Base-by-base conservation (phyloP, 2,113 vertebrate species). In the Ochotona princeps region DNA sequence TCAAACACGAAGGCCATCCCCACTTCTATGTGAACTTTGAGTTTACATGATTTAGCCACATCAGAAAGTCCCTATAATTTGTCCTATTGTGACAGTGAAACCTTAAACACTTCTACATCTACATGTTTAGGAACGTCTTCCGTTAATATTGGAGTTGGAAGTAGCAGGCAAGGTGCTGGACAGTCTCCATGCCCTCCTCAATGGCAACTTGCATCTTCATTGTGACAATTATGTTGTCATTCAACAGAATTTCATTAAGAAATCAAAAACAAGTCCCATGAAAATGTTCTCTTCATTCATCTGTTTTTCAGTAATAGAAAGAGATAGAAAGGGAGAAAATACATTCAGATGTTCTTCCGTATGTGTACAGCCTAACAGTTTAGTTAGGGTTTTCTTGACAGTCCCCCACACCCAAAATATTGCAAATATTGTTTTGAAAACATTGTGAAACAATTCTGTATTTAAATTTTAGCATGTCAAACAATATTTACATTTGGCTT, bases 401-500 rank as follows among this genome's bases (percentile, higher is more conserved):
- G 86, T 86, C 83, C 82, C 25, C 63, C 92, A 91, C 87, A 81
- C 82, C 25, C 63, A 94, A 91, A 90, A 79, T 47, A 12, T 28
- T 67, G 14, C 38, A 83, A 67, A 32, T 20, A 76, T 63, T 84
- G 6, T 57, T 75, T 91, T 81, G 14, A 94, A 95, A 70, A 67
- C 2, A 26, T 86, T 85, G 70, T 70, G 76, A 92, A 87, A 72
- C 38, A 67, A 2, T 30, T 83, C 44, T 79, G 69, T 88, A 32
- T 76, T 57, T 86, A 73, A 76, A 94, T 30, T 91, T 84, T 54
- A 66, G 49, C 35, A 74, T 60, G 28, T 73, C 66, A 67, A 90
- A 87, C 66, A 32, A 74, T 47, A 84, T 38, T 83, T 69, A 17
- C 26, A 44, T 76, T 69, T 80, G 54, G 23, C 28, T 70, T 60